Conservation (phyloP, 2,797 vertebrate genomes). For the Echiichthys vipera region DNA sequence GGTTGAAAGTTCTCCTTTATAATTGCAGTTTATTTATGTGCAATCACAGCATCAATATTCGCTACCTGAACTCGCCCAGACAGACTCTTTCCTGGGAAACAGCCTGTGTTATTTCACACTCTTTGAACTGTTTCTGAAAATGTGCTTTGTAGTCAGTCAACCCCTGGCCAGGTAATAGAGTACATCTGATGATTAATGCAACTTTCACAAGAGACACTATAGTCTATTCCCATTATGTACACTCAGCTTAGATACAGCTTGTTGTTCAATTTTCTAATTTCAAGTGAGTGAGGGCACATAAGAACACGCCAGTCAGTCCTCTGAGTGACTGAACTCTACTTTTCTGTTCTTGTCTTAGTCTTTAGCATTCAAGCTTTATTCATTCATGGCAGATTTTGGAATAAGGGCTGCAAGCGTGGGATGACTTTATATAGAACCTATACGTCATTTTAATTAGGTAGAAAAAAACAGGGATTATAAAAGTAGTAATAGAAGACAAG, state of each 20-base stretch:
- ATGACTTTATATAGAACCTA: background rate
- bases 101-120: background rate
- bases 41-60: background rate
- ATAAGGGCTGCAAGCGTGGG: background rate
- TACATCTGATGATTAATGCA: background rate
- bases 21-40: background rate
- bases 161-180: background rate
- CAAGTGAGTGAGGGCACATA: background rate
- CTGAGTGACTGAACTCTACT: background rate
- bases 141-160: conserved; percentile 1
- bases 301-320: background rate
- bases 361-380: background rate
- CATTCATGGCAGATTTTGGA: background rate
- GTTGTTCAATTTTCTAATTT: background rate
- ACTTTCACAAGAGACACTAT: background rate
- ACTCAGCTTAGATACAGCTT: background rate
- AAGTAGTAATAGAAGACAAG: background rate
- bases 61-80: conserved; percentile 3
- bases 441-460: background rate
- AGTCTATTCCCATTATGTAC: background rate
- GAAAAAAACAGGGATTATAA: background rate
- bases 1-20: background rate
- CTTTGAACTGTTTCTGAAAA: conserved; percentile 16
- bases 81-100: conserved; percentile 22
- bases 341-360: background rate